phyloP scores from a whole-genome alignment of 53 echinoderm and acorn worm species.

The Patiria pectinifera region DNA sequence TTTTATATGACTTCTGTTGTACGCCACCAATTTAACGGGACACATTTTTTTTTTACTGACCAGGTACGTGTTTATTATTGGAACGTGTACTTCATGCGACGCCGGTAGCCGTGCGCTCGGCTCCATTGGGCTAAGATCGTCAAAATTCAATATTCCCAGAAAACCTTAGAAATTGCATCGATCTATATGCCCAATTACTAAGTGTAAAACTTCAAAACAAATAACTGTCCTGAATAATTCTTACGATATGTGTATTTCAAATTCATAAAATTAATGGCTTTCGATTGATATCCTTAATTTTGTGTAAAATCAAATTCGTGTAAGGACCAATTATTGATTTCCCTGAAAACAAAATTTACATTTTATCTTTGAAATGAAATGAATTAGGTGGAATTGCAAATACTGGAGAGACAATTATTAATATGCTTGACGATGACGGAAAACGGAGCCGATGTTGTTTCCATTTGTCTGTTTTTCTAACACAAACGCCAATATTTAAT shows the following conservation, averaged over 20 bases:
- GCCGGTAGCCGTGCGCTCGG: background rate
- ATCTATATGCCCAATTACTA: background rate
- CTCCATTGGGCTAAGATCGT: background rate
- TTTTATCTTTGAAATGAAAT: no score
- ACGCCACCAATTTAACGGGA: conserved; percentile 29
- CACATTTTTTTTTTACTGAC: background rate
- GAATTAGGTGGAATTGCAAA: no score
- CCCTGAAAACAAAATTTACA: no score
- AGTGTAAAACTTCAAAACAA: background rate
- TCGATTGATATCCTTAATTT: no score
- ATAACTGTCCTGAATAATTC: background rate
- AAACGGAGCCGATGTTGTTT: background rate
- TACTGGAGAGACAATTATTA: no score
- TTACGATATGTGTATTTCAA: no score
- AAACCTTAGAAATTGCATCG: background rate
- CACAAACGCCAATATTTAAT: background rate
- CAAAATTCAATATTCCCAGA: conserved; percentile 11
- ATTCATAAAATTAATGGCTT: no score
- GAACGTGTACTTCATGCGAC: conserved; percentile 37
- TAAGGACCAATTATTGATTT: no score
- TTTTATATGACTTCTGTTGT: conserved; percentile 26
- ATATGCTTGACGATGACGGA: background rate
- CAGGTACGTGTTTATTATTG: conserved; percentile 49
- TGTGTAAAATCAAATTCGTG: no score
- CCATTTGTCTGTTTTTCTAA: background rate